Percentiles rank a stretch among this genome's conserved stretches.
Conservation (phyloP, 1,140 invertebrate genomes). For the Chlorops oryzae region DNA sequence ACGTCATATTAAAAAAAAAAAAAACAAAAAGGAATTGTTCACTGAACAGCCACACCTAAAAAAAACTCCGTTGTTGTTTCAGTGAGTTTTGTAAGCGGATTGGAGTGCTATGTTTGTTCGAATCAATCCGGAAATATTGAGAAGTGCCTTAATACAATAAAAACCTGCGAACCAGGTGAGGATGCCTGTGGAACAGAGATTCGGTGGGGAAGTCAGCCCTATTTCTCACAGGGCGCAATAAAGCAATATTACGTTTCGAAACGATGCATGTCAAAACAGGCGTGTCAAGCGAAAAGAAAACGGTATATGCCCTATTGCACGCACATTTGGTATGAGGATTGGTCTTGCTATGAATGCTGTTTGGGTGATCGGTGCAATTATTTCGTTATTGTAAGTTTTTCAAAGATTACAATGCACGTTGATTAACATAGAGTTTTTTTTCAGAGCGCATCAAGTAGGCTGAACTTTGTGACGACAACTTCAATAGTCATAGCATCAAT, state of each 20-base stretch:
- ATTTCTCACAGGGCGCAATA: constrained; percentile 86
- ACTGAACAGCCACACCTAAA: neutral
- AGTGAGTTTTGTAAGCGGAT: constrained; percentile 54
- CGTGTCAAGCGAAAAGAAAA: constrained; percentile 66
- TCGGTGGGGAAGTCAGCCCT: constrained; percentile 87
- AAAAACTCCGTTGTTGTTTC: constrained; percentile 11
- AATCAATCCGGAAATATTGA: constrained; percentile 87
- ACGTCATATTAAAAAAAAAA: neutral
- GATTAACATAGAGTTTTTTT: no score
- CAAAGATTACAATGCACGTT: no score
- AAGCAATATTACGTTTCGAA: constrained; percentile 95
- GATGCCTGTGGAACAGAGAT: constrained; percentile 86
- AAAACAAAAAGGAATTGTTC: constrained; percentile 10
- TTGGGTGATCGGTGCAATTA: constrained; percentile 95
- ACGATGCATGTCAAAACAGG: constrained; percentile 72
- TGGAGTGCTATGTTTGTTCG: constrained; percentile 93
- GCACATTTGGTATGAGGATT: constrained; percentile 96
- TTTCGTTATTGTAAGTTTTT: constrained; percentile 83
- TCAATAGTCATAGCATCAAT: no score
- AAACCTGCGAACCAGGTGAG: constrained; percentile 78
- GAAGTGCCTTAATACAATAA: constrained; percentile 89
- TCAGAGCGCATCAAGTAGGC: no score
- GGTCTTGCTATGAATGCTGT: constrained; percentile 96
- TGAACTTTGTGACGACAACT: no score
- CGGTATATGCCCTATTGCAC: constrained; percentile 75